These are phyloP conservation scores for Astreopora myriophthalma DNA, from an alignment of 64 coral and sea anemone species.

Conservation along the genomic window DNA sequence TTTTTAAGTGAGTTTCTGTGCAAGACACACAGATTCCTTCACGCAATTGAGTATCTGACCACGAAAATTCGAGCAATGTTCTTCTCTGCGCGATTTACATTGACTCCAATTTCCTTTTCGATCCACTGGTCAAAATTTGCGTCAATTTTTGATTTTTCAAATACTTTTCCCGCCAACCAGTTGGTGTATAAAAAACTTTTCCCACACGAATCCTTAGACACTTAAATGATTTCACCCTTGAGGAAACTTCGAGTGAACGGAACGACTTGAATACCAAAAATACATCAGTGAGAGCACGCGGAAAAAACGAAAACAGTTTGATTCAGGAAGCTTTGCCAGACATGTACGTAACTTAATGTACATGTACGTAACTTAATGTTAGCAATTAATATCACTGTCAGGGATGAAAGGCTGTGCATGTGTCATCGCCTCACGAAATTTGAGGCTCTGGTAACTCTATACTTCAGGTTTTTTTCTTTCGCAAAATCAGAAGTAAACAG, in stretches of 20 bases:
- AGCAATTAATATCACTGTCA: neutral
- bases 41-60: neutral
- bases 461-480: too few relatives aligned
- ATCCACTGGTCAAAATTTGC: neutral
- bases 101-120: neutral
- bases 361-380: neutral
- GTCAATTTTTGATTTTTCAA: neutral
- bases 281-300: neutral
- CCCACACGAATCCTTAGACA: neutral
- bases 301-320: neutral
- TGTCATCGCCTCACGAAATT: neutral
- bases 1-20: neutral
- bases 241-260: neutral
- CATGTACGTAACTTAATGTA: neutral
- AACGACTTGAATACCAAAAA: neutral
- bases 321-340: neutral
- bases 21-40: neutral
- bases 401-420: neutral
- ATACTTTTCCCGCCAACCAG: neutral
- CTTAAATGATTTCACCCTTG: constrained; percentile 21
- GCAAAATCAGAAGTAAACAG: too few relatives aligned
- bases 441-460: too few relatives aligned
- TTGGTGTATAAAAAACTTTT: neutral
- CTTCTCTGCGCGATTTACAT: too few relatives aligned
- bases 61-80: neutral